phyloP scores from a whole-genome alignment of 2,888 invertebrate genomes.

The Nowickia ferox region DNA sequence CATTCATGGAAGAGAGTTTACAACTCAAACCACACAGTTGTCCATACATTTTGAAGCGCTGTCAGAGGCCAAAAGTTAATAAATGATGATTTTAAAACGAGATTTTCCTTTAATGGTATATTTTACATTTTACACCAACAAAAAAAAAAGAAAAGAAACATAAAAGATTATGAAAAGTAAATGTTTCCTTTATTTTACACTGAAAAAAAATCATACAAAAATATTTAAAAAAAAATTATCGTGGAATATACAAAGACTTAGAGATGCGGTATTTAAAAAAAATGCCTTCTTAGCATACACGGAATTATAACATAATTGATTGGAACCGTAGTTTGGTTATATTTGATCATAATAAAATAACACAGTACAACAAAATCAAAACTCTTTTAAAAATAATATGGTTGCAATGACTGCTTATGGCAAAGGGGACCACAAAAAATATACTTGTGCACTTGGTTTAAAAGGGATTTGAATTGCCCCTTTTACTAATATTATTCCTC shows the following conservation, averaged over 20 bases:
- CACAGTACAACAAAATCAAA: no score
- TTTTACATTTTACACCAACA: not conserved
- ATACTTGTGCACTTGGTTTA: no score
- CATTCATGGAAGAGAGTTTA: not conserved
- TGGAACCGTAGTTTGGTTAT: no score
- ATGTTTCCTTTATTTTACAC: slow-evolving; percentile 11
- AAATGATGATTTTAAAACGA: slow-evolving; percentile 65
- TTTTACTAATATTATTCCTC: no score
- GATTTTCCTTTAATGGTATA: slow-evolving; percentile 15
- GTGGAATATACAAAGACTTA: not conserved
- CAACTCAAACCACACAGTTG: slow-evolving; percentile 56
- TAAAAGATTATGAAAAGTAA: slow-evolving; percentile 46
- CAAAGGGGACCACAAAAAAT: no score
- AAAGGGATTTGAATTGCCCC: no score
- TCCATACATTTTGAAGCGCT: slow-evolving; percentile 59
- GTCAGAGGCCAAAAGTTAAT: slow-evolving; percentile 65
- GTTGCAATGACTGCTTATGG: no score
- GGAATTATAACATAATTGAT: no score
- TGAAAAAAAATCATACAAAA: slow-evolving; percentile 13
- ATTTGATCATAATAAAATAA: no score
- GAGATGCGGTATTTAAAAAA: not conserved
- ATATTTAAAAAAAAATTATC: not conserved
- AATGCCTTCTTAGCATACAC: no score
- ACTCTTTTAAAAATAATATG: no score
- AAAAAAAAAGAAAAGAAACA: slow-evolving; percentile 4